Percentiles rank a stretch among this genome's conserved stretches.
Conservation (phyloP, 2,113 vertebrate species). For the Gila orcuttii region DNA sequence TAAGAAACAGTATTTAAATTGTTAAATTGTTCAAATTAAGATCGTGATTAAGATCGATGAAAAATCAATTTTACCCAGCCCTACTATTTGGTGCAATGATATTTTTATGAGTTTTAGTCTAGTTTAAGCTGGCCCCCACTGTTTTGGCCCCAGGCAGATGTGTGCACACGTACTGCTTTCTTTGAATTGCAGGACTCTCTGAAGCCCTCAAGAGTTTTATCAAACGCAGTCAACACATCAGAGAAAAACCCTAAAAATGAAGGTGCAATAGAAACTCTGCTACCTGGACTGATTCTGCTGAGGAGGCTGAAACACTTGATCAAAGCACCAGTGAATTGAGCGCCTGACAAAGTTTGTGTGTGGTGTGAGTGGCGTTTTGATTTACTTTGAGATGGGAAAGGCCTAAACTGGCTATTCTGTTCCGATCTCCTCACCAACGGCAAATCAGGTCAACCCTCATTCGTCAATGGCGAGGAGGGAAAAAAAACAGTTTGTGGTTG, state of each 20-base stretch:
- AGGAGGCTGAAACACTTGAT: conserved; percentile 64
- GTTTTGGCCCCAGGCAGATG: conserved; percentile 12
- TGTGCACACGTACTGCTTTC: not conserved
- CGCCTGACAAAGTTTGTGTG: conserved; percentile 61
- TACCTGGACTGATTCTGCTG: conserved; percentile 42
- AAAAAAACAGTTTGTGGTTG: not conserved
- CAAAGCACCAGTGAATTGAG: conserved; percentile 72
- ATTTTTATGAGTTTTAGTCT: not conserved
- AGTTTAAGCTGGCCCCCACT: not conserved
- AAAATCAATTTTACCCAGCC: not conserved
- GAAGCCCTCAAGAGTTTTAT: not conserved
- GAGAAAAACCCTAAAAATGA: conserved; percentile 13
- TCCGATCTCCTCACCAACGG: conserved; percentile 51
- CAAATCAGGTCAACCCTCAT: conserved; percentile 55
- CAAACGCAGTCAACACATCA: not conserved
- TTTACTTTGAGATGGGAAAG: conserved; percentile 61
- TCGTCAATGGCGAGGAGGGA: not conserved
- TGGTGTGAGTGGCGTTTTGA: conserved; percentile 76
- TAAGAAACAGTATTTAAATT: not conserved
- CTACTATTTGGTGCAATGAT: not conserved
- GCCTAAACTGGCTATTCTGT: conserved; percentile 37
- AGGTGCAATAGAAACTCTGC: conserved; percentile 20
- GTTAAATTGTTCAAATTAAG: not conserved
- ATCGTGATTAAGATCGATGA: not conserved
- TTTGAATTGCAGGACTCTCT: conserved; percentile 1